A percentile compares a stretch with the other conserved stretches of the same genome.
Evolutionary conservation across 2,797 vertebrate genomes (phyloP).

Genomic region (Spizella passerina): DNA sequence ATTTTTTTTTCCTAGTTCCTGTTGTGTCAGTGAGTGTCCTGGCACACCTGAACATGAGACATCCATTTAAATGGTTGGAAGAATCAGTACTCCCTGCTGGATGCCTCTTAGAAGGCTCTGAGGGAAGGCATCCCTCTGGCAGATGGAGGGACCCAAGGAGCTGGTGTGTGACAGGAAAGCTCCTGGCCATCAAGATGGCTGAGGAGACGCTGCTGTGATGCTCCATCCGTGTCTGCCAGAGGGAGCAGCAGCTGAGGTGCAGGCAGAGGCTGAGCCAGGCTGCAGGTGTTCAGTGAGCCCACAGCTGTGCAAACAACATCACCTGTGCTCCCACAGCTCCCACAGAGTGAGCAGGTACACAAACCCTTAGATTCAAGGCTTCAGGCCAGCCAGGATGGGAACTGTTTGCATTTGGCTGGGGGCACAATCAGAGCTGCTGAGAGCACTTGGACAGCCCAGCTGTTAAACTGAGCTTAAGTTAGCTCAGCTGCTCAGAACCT

Average conservation of each 20-base stretch:
- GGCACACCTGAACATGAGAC: background rate
- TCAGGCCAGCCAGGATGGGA: background rate
- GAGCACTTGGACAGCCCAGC: background rate
- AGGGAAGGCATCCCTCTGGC: background rate
- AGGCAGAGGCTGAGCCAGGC: background rate
- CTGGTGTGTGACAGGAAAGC: background rate
- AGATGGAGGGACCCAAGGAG: background rate
- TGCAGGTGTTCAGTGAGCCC: background rate
- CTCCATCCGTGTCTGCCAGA: background rate
- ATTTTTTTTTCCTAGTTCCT: background rate
- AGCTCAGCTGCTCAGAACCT: background rate
- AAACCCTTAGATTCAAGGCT: background rate
- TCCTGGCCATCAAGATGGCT: background rate
- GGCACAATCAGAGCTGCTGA: background rate
- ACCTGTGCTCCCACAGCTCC: background rate
- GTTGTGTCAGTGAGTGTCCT: background rate
- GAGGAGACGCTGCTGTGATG: background rate
- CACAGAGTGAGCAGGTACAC: background rate
- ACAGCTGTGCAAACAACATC: constrained; percentile 19
- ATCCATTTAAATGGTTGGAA: background rate
- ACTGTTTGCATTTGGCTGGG: background rate
- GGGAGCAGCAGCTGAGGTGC: background rate
- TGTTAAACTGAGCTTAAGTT: background rate
- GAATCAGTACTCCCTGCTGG: background rate
- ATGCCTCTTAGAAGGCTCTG: background rate